These are phyloP conservation scores for Brachionus asplanchnoidis DNA, from an alignment of 1,140 invertebrate species.

Conservation along the genomic window DNA sequence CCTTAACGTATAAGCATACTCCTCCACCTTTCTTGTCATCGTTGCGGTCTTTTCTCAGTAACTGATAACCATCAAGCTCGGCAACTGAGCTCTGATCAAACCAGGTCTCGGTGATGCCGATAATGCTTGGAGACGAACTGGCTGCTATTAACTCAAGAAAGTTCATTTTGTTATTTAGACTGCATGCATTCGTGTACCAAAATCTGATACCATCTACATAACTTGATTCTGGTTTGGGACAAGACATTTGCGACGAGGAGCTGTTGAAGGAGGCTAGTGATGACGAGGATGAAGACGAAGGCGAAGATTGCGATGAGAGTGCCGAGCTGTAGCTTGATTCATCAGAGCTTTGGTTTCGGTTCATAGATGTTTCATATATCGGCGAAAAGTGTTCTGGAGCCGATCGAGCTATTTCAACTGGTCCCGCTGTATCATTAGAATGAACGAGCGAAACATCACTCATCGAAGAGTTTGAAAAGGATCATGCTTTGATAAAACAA, in stretches of 20 bases:
- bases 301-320: neutral
- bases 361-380: neutral
- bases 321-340: neutral
- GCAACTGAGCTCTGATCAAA: too few relatives aligned
- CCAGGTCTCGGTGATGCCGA: too few relatives aligned
- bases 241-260: neutral
- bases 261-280: neutral
- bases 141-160: neutral
- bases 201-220: neutral
- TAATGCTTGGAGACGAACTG: neutral
- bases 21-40: too few relatives aligned
- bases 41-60: too few relatives aligned
- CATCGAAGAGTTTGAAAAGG: neutral
- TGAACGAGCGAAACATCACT: neutral
- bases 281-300: neutral
- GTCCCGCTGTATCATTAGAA: neutral
- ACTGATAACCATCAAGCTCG: too few relatives aligned
- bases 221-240: neutral
- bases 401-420: neutral
- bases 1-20: too few relatives aligned
- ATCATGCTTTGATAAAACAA: too few relatives aligned
- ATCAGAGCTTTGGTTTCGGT: neutral
- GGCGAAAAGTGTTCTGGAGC: neutral
- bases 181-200: neutral
- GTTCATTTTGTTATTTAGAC: neutral